Conservation (phyloP, 2,113 vertebrate species). For the Chlamydotis undulata region DNA sequence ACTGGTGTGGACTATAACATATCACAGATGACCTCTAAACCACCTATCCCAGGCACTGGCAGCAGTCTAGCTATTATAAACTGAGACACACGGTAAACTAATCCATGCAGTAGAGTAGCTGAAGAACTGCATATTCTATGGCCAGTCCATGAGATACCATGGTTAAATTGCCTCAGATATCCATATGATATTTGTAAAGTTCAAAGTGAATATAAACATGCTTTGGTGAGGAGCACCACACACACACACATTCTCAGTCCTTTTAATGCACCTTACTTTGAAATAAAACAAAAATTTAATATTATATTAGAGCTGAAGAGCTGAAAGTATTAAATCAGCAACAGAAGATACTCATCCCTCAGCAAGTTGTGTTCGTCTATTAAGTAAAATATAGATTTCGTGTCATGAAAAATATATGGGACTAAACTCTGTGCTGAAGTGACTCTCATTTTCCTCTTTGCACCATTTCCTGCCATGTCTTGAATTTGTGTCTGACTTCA, state of each 20-base stretch:
- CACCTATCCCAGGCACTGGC: neutral
- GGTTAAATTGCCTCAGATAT: neutral
- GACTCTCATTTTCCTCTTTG: neutral
- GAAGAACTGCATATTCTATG: neutral
- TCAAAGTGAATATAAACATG: neutral
- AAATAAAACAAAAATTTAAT: neutral
- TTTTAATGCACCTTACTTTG: neutral
- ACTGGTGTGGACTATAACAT: neutral
- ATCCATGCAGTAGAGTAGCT: neutral
- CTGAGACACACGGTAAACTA: neutral
- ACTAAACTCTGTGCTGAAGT: neutral
- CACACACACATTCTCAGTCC: fast-evolving
- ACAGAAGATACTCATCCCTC: neutral
- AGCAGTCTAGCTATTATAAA: neutral
- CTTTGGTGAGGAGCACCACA: neutral
- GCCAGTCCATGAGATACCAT: neutral
- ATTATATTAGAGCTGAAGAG: neutral
- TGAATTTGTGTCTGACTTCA: neutral
- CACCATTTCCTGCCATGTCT: neutral
- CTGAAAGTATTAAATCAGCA: neutral
- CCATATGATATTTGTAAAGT: neutral
- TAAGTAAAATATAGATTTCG: neutral
- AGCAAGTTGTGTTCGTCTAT: neutral
- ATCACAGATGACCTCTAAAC: neutral
- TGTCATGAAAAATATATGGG: neutral